Percentiles rank a stretch among this genome's conserved stretches.
Evolutionary conservation across 2,888 invertebrate species (phyloP).

Genomic region (Alsophila aescularia): DNA sequence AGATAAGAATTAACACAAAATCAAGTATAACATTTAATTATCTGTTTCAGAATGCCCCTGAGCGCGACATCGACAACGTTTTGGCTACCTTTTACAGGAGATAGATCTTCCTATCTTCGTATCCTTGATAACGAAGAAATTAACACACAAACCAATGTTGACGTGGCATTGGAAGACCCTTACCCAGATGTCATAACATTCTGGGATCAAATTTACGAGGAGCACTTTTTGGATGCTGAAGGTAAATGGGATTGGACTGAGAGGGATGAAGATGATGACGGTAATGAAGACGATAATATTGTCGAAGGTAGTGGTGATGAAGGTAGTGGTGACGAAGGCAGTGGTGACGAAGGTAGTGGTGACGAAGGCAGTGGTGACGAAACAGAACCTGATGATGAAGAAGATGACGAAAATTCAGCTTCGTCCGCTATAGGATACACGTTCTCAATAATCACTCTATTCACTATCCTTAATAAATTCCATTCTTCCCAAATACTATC

Average conservation of each 20-base stretch:
- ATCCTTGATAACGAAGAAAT: slow-evolving; percentile 56
- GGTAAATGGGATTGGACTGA: slow-evolving; percentile 55
- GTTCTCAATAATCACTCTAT: slow-evolving; percentile 59
- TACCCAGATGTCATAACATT: slow-evolving; percentile 53
- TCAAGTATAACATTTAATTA: slow-evolving; percentile 3
- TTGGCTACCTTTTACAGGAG: slow-evolving; percentile 61
- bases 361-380: slow-evolving; percentile 24
- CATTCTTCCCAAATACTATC: slow-evolving; percentile 54
- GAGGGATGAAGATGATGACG: slow-evolving; percentile 46
- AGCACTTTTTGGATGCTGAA: slow-evolving; percentile 64
- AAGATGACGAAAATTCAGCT: slow-evolving; percentile 52
- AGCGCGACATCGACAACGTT: slow-evolving; percentile 52
- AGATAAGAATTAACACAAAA: not conserved
- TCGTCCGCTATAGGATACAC: slow-evolving; percentile 62
- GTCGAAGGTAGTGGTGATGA: slow-evolving; percentile 27
- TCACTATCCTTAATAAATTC: slow-evolving; percentile 56
- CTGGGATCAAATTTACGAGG: slow-evolving; percentile 65
- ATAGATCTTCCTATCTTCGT: slow-evolving; percentile 49
- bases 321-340: slow-evolving; percentile 27
- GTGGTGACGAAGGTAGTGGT: slow-evolving; percentile 31
- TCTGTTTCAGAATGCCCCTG: slow-evolving; percentile 58
- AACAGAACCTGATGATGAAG: slow-evolving; percentile 24
- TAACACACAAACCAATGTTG: slow-evolving; percentile 44
- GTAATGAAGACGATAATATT: slow-evolving; percentile 18
- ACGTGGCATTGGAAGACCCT: slow-evolving; percentile 55